phyloP scores from a whole-genome alignment of 2,113 vertebrate species.

The Aix galericulata region DNA sequence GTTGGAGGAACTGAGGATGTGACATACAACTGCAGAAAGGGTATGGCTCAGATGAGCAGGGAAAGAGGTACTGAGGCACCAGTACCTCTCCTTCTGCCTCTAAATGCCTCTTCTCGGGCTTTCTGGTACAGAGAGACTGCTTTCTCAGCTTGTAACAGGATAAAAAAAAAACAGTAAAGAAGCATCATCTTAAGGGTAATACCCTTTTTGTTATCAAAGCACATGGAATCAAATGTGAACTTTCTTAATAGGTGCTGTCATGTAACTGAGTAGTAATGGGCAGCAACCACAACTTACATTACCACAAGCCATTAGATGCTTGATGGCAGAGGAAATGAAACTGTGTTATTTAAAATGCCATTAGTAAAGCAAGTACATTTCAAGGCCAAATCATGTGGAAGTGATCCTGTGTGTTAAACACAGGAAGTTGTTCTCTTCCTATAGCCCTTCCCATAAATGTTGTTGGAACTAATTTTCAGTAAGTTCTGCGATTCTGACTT shows the following conservation, averaged over 20 bases:
- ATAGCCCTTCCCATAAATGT: rapidly evolving
- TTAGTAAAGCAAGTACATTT: background rate
- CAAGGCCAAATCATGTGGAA: background rate
- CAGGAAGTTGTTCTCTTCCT: background rate
- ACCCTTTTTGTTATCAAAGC: background rate
- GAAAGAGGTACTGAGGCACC: background rate
- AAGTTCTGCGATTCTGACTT: background rate
- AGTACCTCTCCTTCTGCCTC: background rate
- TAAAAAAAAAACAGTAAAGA: background rate
- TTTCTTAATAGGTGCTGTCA: background rate
- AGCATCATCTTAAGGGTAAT: background rate
- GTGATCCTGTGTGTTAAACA: background rate
- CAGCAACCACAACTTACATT: background rate
- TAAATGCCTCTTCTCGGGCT: background rate
- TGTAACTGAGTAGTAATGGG: background rate
- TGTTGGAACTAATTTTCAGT: background rate
- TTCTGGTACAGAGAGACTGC: background rate
- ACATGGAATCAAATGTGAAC: background rate
- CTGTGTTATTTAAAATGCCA: background rate
- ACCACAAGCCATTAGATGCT: background rate
- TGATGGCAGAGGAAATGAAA: background rate
- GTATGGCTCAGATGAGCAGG: background rate
- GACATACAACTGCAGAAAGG: rapidly evolving
- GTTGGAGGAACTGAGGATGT: background rate
- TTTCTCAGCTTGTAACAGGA: background rate